Evolutionary conservation across 2,888 invertebrate species (phyloP), one percentile per base, ranked within the genome.

Genomic region (Rhagium mordax): DNA sequence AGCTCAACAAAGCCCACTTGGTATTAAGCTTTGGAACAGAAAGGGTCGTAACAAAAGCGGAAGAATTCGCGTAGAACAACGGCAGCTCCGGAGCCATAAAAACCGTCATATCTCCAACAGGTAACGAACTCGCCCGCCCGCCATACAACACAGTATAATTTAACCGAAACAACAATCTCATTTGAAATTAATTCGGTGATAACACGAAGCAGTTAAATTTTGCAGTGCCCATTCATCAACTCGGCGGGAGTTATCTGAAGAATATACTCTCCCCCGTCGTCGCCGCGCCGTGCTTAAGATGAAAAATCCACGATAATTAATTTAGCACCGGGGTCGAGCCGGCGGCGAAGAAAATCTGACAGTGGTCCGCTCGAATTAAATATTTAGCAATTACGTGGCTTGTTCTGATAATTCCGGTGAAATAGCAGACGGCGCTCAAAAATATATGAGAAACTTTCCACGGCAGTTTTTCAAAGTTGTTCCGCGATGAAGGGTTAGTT

Each of bases 401-500:
- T 53, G 53, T 65, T 21, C 53, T 33, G 65, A 53, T 29, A 49
- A 65, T 53, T 53, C 53, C 33, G 18, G 6, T 16, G 64, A 49
- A 18, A 64, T 27, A 49, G 51, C 49, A 21, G 49, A 49, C 64
- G 33, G 20, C 5, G 65, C 33, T 53, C 18, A 29, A 53, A 65
- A 65, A 64, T 57, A 57, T 53, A 51, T 33, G 65, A 53, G 65
- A 20, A 65, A 55, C 33, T 65, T 53, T 65, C 65, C 33, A 33
- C 53, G 15, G 65, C 65, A 65, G 67, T 70, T 62, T 73, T 71
- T 59, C 41, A 68, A 68, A 76, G 66, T 76, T 78, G 74, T 71
- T 76, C 65, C 71, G 64, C 70, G 71, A 73, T 77, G 78, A 80
- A 78, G 78, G 79, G 79, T 77, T 78, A 74, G 74, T 78, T 79